Evolutionary conservation across 2,888 invertebrate species (phyloP), one percentile per base, ranked within the genome.

Genomic region (Melanargia galathea): DNA sequence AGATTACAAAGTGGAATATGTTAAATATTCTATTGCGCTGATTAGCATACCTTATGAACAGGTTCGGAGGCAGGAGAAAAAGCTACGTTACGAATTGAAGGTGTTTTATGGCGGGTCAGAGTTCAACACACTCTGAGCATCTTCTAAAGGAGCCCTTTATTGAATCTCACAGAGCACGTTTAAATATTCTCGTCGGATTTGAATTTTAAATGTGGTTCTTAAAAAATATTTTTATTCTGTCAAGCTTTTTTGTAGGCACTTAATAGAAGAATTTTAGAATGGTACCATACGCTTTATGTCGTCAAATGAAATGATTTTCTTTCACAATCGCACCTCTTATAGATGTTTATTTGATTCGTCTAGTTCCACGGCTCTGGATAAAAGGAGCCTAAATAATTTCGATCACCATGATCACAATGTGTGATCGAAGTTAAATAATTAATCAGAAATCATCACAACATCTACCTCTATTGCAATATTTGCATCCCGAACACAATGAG

Each of bases 1-100:
- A 73, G 73, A 79, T 83, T 79, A 82, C 78, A 81, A 79, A 64
- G 77, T 74, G 70, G 70, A 65, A 59, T 59, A 70, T 67, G 60
- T 73, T 81, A 79, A 82, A 85, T 84, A 83, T 83, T 82, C 81
- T 80, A 82, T 78, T 77, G 79, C 73, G 64, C 69, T 75, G 71
- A 79, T 80, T 79, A 75, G 71, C 74, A 76, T 76, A 74, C 71
- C 75, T 74, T 72, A 71, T 71, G 66, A 69, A 64, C 51, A 18
- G 51, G 30, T 60, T 60, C 61, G 45, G 49, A n/a, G 33, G 18
- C 52, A 35, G 35, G 20, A 35, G 33, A 51, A 52, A 52, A 52
- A 35, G 52, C 33, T 33, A 20, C 26, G 49, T 49, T 16, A 30
- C 35, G 52, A 20, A 35, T 52, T 35, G 33, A 35, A 52, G 26